Conservation (phyloP, 30 jellyfish, hydroid and myxozoan genomes). For the Aurelia aurita region DNA sequence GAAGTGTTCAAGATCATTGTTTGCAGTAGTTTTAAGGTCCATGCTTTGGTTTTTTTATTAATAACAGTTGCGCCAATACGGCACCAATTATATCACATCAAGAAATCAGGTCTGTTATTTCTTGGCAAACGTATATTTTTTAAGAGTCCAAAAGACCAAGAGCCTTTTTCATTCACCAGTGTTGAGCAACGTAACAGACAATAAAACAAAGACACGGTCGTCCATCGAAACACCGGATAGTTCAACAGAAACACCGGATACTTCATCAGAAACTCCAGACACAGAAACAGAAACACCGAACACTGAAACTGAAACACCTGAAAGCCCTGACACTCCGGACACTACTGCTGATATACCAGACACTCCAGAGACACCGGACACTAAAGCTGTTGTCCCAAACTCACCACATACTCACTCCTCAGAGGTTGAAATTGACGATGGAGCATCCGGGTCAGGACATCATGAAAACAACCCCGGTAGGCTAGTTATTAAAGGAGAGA, state of each 20-base stretch:
- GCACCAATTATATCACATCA: too few relatives aligned
- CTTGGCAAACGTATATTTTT: too few relatives aligned
- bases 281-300: slow-evolving; percentile 61
- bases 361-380: slow-evolving; percentile 70
- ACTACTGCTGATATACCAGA: slow-evolving; percentile 61
- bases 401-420: slow-evolving; percentile 17
- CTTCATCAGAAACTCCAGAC: slow-evolving; percentile 36
- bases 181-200: too few relatives aligned
- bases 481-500: slow-evolving; percentile 55
- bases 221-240: neutral
- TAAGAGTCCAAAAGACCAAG: too few relatives aligned
- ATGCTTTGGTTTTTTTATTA: neutral
- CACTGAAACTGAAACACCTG: slow-evolving; percentile 67
- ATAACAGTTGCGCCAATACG: neutral
- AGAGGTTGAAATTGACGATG: slow-evolving; percentile 33
- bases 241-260: slow-evolving; percentile 55
- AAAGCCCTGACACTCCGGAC: slow-evolving; percentile 72
- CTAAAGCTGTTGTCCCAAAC: slow-evolving; percentile 55
- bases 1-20: neutral
- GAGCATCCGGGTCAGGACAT: slow-evolving; percentile 18
- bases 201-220: neutral
- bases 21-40: neutral
- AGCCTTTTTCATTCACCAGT: too few relatives aligned
- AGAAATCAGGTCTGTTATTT: too few relatives aligned
- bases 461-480: slow-evolving; percentile 46